Base-by-base conservation (phyloP, 2,113 vertebrate genomes). In the Mus spicilegus region DNA sequence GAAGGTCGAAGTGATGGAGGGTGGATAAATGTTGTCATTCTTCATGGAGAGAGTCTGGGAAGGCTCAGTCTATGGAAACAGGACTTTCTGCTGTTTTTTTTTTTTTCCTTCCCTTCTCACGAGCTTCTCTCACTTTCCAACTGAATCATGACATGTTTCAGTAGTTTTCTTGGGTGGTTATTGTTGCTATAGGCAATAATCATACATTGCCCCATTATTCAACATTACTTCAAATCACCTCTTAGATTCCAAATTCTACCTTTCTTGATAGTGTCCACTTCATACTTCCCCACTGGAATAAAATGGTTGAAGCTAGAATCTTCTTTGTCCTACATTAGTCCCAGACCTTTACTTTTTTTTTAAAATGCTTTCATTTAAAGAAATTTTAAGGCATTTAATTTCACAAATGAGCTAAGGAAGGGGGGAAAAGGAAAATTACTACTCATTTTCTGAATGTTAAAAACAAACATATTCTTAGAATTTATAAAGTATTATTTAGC, bases 361-460 rank as follows among this genome's bases (percentile, higher is more conserved):
- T 51, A 54, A 63, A 54, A 63, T 89, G 5, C 33, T 93, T 93
- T 92, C 8, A 84, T 90, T 89, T 78, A 36, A 96, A 69, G 1
- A 87, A 86, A 80, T 84, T 67, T 73, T 67, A 73, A 87, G 69
- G 39, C 61, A 65, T 54, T 92, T 78, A 77, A 72, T 54, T 78
- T 95, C 17, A 89, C 19, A 87, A 96, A 73, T 42, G 5, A 22
- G 10, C 61, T 26, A 67, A 54, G 5, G 19, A 42, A 42, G 42
- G 20, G 0, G 22, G 70, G 78, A 84, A 91, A 39, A n/a, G 11
- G 58, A 3, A 89, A 86, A 89, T 28, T 70, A 75, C 26, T 33
- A 12, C 10, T 91, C 8, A 93, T 73, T 33, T 6, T 84, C 61
- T 84, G 28, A 56, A 39, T 28, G 8, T 76, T 75, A 93, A 67